Conservation (phyloP, 1,140 invertebrate species). For the Forficula auricularia region DNA sequence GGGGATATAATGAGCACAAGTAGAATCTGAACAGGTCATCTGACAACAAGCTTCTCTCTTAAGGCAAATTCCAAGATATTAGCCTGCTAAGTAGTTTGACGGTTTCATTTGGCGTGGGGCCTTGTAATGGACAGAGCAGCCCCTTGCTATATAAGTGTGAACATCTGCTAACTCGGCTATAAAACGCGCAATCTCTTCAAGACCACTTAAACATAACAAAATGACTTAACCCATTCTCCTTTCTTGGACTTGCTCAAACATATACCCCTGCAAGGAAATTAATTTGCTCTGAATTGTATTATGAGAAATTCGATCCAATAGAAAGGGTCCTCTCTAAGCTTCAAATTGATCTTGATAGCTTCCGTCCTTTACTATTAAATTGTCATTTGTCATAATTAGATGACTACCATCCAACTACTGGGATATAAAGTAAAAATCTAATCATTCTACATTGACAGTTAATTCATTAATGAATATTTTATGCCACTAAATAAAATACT, state of each 20-base stretch:
- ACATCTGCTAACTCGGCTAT: conserved; percentile 12
- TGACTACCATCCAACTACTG: no score
- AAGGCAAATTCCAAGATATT: conserved; percentile 9
- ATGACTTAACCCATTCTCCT: conserved; percentile 7
- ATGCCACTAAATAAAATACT: no score
- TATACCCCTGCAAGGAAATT: conserved; percentile 11
- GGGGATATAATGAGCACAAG: no score
- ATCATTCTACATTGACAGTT: no score
- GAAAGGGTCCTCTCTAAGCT: no score
- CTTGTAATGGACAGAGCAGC: conserved; percentile 6
- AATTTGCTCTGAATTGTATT: conserved; percentile 12
- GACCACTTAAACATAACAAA: conserved; percentile 12
- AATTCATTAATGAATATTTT: no score
- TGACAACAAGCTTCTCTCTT: neutral
- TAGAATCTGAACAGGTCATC: conserved; percentile 1
- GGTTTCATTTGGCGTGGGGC: conserved; percentile 4
- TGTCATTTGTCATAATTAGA: no score
- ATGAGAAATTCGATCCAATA: conserved; percentile 7
- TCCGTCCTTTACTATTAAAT: no score
- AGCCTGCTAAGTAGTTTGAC: conserved; percentile 10
- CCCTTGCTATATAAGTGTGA: conserved; percentile 4
- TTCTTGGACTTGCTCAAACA: conserved; percentile 10
- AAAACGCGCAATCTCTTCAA: conserved; percentile 13
- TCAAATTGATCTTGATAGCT: no score
- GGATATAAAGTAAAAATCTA: no score